These are phyloP conservation scores for Luperina testacea DNA, from an alignment of 2,888 invertebrate species.

Conservation along the genomic window DNA sequence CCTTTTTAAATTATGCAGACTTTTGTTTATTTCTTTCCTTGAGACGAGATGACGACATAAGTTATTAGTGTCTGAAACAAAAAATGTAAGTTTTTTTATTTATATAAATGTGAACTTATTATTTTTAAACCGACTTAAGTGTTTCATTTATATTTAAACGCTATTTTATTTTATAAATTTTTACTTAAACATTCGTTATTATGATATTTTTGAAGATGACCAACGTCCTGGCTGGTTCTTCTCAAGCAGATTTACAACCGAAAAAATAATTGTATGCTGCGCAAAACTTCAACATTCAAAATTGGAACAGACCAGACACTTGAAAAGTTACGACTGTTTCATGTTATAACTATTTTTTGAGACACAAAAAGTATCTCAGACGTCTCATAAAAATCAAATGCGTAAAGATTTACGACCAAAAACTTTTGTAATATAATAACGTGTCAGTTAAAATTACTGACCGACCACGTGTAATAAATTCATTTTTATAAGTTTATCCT, in stretches of 20 bases:
- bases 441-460: conserved; percentile 82
- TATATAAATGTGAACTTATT: not conserved
- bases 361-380: conserved; percentile 73
- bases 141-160: not conserved
- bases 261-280: not conserved
- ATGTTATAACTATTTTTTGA: conserved; percentile 65
- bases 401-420: conserved; percentile 83
- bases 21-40: conserved; percentile 30
- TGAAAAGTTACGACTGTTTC: conserved; percentile 56
- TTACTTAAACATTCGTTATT: not conserved
- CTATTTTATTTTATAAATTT: not conserved
- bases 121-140: not conserved
- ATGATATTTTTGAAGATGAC: not conserved
- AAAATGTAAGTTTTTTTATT: not conserved
- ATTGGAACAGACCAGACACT: conserved; percentile 38
- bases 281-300: conserved; percentile 32
- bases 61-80: conserved; percentile 25
- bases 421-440: conserved; percentile 88
- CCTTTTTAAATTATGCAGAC: conserved; percentile 44
- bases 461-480: conserved; percentile 82
- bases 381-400: conserved; percentile 87
- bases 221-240: not conserved
- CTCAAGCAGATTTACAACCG: not conserved
- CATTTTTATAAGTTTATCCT: conserved; percentile 75
- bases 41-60: conserved; percentile 5